phyloP scores from a whole-genome alignment of 2,797 vertebrate genomes.

The Eulemur mongoz region DNA sequence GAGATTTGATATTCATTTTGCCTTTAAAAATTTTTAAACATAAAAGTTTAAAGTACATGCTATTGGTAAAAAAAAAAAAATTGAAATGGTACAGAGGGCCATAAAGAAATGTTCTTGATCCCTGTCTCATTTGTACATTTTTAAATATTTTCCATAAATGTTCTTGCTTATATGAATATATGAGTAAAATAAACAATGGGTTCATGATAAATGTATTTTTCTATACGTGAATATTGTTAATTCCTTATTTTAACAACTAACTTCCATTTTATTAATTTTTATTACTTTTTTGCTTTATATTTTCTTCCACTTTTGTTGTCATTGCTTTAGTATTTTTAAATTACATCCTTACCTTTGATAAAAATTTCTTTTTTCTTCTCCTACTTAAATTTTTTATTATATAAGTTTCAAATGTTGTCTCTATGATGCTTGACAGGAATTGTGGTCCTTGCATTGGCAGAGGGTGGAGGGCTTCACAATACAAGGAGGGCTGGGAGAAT shows the following conservation, averaged over 20 bases:
- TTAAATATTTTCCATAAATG: neutral
- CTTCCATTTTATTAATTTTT: neutral
- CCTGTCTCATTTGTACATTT: neutral
- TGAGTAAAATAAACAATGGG: neutral
- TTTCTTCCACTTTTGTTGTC: neutral
- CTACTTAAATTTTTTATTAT: neutral
- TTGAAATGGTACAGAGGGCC: neutral
- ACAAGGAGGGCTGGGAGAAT: neutral
- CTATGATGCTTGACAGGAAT: neutral
- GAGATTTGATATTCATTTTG: neutral
- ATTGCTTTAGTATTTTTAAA: neutral
- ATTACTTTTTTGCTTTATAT: neutral
- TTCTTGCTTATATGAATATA: neutral
- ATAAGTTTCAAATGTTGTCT: neutral
- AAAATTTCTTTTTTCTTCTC: neutral
- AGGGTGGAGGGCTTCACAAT: neutral
- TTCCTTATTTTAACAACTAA: neutral
- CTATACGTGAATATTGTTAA: neutral
- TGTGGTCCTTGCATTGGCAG: neutral
- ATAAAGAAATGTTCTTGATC: neutral
- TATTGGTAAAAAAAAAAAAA: neutral
- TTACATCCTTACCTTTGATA: neutral
- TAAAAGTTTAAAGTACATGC: neutral
- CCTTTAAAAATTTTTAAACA: neutral
- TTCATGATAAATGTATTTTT: neutral